phyloP scores from a whole-genome alignment of 2,888 invertebrate genomes.

The Aspidiotus rigidus region DNA sequence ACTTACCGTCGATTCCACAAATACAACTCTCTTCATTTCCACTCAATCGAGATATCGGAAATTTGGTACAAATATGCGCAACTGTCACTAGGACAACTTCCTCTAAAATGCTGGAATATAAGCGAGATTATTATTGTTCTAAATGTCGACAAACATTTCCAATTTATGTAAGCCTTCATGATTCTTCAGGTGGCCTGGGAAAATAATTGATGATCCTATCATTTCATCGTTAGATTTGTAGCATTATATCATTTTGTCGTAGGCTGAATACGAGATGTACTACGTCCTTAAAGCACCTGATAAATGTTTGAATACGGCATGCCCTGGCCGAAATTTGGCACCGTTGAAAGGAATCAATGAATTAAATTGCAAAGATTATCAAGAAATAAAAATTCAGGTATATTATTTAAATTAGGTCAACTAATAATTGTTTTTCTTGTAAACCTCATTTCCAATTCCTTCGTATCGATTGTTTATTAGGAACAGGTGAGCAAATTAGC shows the following conservation, averaged over 20 bases:
- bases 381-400: constrained; percentile 75
- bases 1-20: constrained; percentile 60
- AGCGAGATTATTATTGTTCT: constrained; percentile 61
- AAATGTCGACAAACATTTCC: constrained; percentile 63
- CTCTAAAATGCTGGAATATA: constrained; percentile 65
- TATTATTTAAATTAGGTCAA: not conserved
- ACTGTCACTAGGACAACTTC: constrained; percentile 68
- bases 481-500: constrained; percentile 65
- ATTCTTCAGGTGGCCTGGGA: too few species aligned
- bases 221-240: not conserved
- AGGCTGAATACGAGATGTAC: constrained; percentile 57
- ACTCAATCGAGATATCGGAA: constrained; percentile 58
- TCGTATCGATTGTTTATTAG: constrained; percentile 43
- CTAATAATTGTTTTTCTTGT: constrained; percentile 12
- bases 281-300: constrained; percentile 51
- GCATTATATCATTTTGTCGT: constrained; percentile 4
- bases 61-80: constrained; percentile 66
- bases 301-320: constrained; percentile 51
- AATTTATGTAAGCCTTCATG: constrained; percentile 48
- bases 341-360: constrained; percentile 50
- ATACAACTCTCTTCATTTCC: constrained; percentile 58
- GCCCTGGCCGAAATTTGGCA: constrained; percentile 50
- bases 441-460: not conserved
- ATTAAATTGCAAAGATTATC: constrained; percentile 67
- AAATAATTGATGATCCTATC: too few species aligned